phyloP scores from a whole-genome alignment of 1,140 invertebrate genomes.

The Drosophila lowei region DNA sequence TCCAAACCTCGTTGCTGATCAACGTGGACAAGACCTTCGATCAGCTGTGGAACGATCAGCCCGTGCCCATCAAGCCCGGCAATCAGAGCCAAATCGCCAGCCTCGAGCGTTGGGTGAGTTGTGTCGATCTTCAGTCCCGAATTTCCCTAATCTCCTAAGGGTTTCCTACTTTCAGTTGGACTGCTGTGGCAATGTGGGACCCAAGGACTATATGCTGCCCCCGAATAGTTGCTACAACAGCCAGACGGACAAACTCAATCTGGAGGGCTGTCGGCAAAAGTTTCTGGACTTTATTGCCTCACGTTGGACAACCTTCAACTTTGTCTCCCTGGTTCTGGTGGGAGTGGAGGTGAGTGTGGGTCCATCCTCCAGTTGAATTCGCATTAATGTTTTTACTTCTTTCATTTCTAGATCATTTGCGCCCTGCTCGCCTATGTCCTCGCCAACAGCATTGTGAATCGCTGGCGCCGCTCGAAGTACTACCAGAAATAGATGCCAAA shows the following conservation, averaged over 20 bases:
- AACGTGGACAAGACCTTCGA: constrained; percentile 74
- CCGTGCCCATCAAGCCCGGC: constrained; percentile 71
- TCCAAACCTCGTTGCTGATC: constrained; percentile 71
- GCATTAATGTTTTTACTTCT: background rate
- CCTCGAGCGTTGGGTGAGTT: constrained; percentile 73
- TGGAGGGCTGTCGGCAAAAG: constrained; percentile 82
- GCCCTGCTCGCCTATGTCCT: constrained; percentile 69
- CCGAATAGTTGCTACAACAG: constrained; percentile 82
- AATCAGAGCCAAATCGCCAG: constrained; percentile 74
- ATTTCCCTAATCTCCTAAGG: background rate
- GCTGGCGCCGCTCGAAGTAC: constrained; percentile 80
- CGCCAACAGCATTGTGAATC: constrained; percentile 79
- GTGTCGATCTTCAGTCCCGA: constrained; percentile 1
- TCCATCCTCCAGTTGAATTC: background rate
- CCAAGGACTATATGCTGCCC: constrained; percentile 83
- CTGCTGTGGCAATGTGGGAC: constrained; percentile 86
- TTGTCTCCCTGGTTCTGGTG: constrained; percentile 59
- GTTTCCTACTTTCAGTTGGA: constrained; percentile 82
- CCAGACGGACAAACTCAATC: constrained; percentile 59
- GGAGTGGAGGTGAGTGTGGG: constrained; percentile 57
- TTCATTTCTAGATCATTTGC: constrained; percentile 62
- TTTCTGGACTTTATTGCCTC: constrained; percentile 70
- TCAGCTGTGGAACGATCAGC: constrained; percentile 68
- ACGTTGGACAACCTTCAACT: constrained; percentile 63
- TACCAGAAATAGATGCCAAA: constrained; percentile 64